These are phyloP conservation scores for Sarcophaga subvicina DNA, from an alignment of 2,888 invertebrate genomes.

Conservation along the genomic window DNA sequence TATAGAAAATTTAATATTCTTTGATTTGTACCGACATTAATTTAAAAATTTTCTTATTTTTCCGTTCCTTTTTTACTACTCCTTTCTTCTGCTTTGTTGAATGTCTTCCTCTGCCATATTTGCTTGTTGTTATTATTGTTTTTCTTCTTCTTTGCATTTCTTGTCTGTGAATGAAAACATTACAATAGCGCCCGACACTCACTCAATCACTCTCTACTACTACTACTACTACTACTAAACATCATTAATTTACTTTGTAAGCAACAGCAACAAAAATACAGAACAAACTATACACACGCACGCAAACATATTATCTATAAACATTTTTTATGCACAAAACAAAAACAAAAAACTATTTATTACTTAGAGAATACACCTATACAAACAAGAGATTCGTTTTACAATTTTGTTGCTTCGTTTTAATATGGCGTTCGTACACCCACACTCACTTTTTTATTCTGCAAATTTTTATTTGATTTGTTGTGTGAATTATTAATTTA, in stretches of 20 bases:
- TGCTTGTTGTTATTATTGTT: not conserved
- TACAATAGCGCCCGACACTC: conserved; percentile 39
- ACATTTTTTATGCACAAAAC: not conserved
- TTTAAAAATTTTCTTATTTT: conserved; percentile 35
- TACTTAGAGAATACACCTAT: conserved; percentile 42
- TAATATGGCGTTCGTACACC: not conserved
- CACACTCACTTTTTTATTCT: conserved; percentile 50
- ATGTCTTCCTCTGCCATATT: conserved; percentile 4
- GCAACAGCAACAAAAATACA: conserved; percentile 23
- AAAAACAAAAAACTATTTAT: conserved; percentile 21
- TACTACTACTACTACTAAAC: not conserved
- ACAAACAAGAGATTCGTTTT: conserved; percentile 29
- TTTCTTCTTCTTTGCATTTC: not conserved
- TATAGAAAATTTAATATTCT: conserved; percentile 19
- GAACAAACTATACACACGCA: not conserved
- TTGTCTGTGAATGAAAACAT: conserved; percentile 59
- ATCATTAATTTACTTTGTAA: not conserved
- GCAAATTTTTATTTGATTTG: no score
- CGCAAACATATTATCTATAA: not conserved
- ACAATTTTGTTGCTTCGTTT: conserved; percentile 25
- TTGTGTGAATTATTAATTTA: no score
- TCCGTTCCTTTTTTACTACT: conserved; percentile 21
- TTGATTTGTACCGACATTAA: conserved; percentile 45
- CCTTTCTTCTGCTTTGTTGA: conserved; percentile 31
- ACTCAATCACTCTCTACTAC: conserved; percentile 21